phyloP scores from a whole-genome alignment of 2,113 vertebrate genomes.

The Girardinichthys multiradiatus region DNA sequence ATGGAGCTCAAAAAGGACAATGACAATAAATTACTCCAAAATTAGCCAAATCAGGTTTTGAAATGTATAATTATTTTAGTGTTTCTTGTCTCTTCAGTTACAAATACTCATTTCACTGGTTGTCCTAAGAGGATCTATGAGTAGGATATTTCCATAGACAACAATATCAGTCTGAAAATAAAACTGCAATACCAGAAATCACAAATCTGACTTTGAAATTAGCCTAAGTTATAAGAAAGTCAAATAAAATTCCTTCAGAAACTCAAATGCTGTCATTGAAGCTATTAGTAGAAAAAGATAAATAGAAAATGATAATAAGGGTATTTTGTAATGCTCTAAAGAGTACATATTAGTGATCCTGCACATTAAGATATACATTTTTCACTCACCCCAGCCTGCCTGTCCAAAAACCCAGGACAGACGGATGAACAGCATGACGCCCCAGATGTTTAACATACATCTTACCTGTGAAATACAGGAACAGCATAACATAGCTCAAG shows the following conservation, averaged over 20 bases:
- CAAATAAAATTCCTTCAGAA: not conserved
- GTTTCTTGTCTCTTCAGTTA: not conserved
- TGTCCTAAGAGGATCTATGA: not conserved
- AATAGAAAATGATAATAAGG: not conserved
- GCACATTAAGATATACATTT: not conserved
- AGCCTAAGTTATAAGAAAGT: not conserved
- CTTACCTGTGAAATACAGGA: slow-evolving; percentile 83
- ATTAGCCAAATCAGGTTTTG: not conserved
- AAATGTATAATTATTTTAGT: not conserved
- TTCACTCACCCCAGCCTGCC: slow-evolving; percentile 91
- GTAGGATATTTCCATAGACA: not conserved
- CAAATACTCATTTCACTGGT: not conserved
- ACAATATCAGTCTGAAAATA: not conserved
- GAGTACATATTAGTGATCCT: not conserved
- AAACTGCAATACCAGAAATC: no score
- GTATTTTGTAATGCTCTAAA: not conserved
- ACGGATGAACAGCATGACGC: slow-evolving; percentile 99
- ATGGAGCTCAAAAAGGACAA: slow-evolving; percentile 9
- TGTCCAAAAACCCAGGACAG: slow-evolving; percentile 99
- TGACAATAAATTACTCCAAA: slow-evolving; percentile 11
- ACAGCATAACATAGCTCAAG: not conserved
- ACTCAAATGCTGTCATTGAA: not conserved
- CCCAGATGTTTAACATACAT: slow-evolving; percentile 99
- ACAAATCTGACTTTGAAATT: no score
- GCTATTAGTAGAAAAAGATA: not conserved